Conservation (phyloP, 2,113 vertebrate species). For the Arenaria interpres region DNA sequence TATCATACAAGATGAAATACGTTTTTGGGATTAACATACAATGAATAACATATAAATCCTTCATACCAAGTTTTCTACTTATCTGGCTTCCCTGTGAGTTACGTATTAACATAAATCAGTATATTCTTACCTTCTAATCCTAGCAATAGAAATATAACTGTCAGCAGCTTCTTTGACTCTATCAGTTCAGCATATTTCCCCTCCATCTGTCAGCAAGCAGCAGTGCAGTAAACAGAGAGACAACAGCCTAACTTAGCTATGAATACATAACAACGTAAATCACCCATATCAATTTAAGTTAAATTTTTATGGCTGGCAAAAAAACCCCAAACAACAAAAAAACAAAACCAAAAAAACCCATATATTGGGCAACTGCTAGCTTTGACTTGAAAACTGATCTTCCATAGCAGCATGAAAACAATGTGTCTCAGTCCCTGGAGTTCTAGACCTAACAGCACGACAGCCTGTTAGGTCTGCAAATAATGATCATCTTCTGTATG, state of each 20-base stretch:
- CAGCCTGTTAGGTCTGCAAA: background rate
- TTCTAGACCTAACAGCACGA: background rate
- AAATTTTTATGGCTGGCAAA: background rate
- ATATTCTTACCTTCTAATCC: background rate
- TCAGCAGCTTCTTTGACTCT: background rate
- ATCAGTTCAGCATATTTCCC: background rate
- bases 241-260: background rate
- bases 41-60: background rate
- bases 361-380: background rate
- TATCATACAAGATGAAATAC: background rate
- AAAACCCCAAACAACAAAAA: background rate
- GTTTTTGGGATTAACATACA: background rate
- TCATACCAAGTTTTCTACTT: background rate
- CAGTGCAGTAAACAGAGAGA: background rate
- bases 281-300: background rate
- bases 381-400: background rate
- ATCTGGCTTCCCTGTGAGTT: background rate
- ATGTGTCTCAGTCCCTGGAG: background rate
- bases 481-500: background rate
- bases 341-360: background rate
- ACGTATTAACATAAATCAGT: background rate
- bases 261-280: slow-evolving; percentile 3
- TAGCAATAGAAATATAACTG: background rate
- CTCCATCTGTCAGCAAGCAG: background rate
- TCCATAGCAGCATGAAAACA: background rate